A percentile compares a stretch with the other conserved stretches of the same genome.
Evolutionary conservation across 2,888 invertebrate genomes (phyloP).

Genomic region (Dusona sp.): DNA sequence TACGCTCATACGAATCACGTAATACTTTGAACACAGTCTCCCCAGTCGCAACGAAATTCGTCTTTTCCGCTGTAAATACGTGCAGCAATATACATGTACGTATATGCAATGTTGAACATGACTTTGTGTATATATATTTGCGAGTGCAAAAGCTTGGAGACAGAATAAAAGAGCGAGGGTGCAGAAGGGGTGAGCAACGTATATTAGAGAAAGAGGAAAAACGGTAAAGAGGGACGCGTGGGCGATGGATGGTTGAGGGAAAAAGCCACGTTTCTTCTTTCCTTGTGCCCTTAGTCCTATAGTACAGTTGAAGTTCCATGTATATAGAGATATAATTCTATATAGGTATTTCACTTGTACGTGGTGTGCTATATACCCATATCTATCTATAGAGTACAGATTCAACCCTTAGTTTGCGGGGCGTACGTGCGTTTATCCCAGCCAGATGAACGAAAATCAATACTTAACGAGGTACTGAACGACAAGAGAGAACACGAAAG

Average conservation of each 20-base stretch:
- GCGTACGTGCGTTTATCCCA: slow-evolving; percentile 66
- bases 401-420: slow-evolving; percentile 56
- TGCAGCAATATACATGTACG: background rate
- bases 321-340: slow-evolving; percentile 1
- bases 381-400: slow-evolving; percentile 17
- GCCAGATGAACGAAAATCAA: slow-evolving; percentile 71
- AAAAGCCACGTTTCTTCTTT: slow-evolving; percentile 41
- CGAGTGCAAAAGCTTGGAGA: slow-evolving; percentile 19
- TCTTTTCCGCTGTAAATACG: slow-evolving; percentile 4
- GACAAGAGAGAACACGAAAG: slow-evolving; percentile 36
- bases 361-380: background rate
- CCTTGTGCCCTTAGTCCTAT: slow-evolving; percentile 1
- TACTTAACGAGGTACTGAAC: slow-evolving; percentile 69
- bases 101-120: background rate
- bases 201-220: slow-evolving; percentile 28
- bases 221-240: slow-evolving; percentile 36
- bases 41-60: slow-evolving; percentile 53
- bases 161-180: slow-evolving; percentile 47
- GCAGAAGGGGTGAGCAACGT: slow-evolving; percentile 13
- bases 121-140: background rate
- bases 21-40: slow-evolving; percentile 30
- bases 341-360: slow-evolving; percentile 5
- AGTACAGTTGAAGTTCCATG: slow-evolving; percentile 17
- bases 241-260: slow-evolving; percentile 56
- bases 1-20: slow-evolving; percentile 17